Evolutionary conservation across 2,797 vertebrate genomes (phyloP), one percentile per base, ranked within the genome.

Genomic region (Fistularia commersonii): DNA sequence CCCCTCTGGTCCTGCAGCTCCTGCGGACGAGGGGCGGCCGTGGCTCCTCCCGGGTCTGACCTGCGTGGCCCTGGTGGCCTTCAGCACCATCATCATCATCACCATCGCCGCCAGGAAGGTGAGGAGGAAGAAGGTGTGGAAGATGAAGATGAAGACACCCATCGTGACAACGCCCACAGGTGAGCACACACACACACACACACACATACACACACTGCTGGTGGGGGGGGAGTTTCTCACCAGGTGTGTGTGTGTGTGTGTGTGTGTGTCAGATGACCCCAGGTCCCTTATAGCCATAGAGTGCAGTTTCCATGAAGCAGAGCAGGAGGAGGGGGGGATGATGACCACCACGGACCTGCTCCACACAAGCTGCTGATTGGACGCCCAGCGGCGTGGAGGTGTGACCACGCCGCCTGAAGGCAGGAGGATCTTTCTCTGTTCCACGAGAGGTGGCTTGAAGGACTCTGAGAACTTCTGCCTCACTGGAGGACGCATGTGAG

Each of bases 261-360:
- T 11, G 3, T 33, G 0, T 39, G 32, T 53, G 10, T 55, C 31
- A 86, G 84, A 84, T 54, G 83, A 85, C 0, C 79, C 86, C 0
- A 49, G 15, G 13, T 75, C 85, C 1, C 71, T 89, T 37, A 54
- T 77, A 3, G 90, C 92, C 6, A 77, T 91, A 2, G 94, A 94
- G 32, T 91, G 87, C 66, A 95, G 92, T 37, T 95, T 90, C 46
- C 94, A 90, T 6, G 90, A 82, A 32, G 93, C 96, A 0, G 86
- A 97, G 60, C 94, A 97, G 51, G 96, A 98, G 45, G 87, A 95
- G 55, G 95, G 94, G 6, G 90, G 85, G 67, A 75, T 87, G 74
- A 76, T 76, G 8, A 13, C 38, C 38, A 40, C 38, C 12, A n/a
- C 10, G 12, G 9, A 40, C 9, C 38, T 40, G 5, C 10, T 40